Percentiles rank a stretch among this genome's conserved stretches.
Conservation (phyloP, 2,888 invertebrate genomes). For the Anodontia alba region DNA sequence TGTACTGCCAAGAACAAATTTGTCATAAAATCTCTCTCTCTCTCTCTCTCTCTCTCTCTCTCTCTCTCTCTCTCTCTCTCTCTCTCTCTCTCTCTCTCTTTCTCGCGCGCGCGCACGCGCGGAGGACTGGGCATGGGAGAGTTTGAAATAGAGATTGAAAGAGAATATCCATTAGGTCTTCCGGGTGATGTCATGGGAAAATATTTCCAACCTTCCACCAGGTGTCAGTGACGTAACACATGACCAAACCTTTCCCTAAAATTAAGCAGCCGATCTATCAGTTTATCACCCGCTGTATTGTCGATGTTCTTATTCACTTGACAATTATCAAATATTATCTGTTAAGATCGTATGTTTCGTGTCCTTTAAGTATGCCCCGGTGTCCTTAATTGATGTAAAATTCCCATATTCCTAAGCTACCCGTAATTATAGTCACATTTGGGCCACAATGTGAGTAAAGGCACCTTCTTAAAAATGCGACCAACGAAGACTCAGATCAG, state of each 20-base stretch:
- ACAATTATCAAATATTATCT: slow-evolving; percentile 4
- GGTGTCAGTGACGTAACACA: background rate
- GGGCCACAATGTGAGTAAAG: too few relatives aligned
- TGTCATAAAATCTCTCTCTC: too few relatives aligned
- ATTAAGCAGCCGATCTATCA: background rate
- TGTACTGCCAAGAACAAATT: too few relatives aligned
- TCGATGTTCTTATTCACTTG: background rate
- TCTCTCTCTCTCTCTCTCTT: too few relatives aligned
- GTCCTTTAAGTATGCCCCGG: background rate
- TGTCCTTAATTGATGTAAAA: background rate
- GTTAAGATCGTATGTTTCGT: background rate
- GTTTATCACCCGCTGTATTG: background rate
- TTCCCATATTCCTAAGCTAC: background rate
- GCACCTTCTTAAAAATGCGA: too few relatives aligned
- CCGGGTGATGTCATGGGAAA: background rate
- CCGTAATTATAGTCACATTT: background rate
- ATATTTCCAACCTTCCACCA: background rate
- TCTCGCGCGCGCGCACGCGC: too few relatives aligned
- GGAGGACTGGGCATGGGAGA: too few relatives aligned
- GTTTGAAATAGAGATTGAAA: slow-evolving; percentile 6
- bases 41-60: too few relatives aligned
- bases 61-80: too few relatives aligned
- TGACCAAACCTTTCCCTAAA: background rate
- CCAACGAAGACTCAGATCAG: too few relatives aligned
- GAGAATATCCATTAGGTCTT: background rate